Base-by-base conservation (phyloP, 1,140 invertebrate genomes). In the Drosophila ercepeae region DNA sequence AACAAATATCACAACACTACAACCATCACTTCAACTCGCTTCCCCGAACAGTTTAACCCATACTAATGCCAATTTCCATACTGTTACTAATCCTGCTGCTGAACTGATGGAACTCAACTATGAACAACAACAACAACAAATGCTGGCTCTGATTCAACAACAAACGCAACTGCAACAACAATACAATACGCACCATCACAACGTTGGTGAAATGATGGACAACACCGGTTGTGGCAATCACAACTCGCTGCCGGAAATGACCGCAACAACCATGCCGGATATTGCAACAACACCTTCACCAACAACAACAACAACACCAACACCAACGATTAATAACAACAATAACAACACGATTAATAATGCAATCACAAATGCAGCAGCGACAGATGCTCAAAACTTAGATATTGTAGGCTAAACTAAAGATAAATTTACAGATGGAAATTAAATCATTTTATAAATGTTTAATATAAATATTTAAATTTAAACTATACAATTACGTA, bases 381-480 rank as follows among this genome's bases (percentile, higher is more conserved):
- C 89, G 72, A 90, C 89, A 83, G 90, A 91, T 91, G 90, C 90
- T 91, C 90, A 91, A 91, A 91, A 89, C 70, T 69, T 91, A 90
- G 90, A 91, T 91, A 91, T 91, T 89, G 90, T 91, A 90, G 90
- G 73, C 54, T 91, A 91, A 79, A 75, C 44, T 73, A 78, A 82
- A 46, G 67, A 73, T 45, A 58, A 64, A 75, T 64, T 52, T 53
- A 68, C 48, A 42, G 54, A 60, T 60, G 39, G 53, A 41, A 63
- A 63, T 63, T 45, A 49, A 71, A 76, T 53, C 72, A 79, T 73
- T 71, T 75, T 75, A 83, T 84, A 86, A 79, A 78, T 78, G 76
- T 78, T 72, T 68, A 69, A 75, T 71, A 78, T 76, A 75, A 63
- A 82, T 64, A 74, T 69, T 64, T 65, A 52, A 50, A 53, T 42